These are phyloP conservation scores for Drosophila prolongata DNA, from an alignment of 2,888 invertebrate species.

Conservation along the genomic window DNA sequence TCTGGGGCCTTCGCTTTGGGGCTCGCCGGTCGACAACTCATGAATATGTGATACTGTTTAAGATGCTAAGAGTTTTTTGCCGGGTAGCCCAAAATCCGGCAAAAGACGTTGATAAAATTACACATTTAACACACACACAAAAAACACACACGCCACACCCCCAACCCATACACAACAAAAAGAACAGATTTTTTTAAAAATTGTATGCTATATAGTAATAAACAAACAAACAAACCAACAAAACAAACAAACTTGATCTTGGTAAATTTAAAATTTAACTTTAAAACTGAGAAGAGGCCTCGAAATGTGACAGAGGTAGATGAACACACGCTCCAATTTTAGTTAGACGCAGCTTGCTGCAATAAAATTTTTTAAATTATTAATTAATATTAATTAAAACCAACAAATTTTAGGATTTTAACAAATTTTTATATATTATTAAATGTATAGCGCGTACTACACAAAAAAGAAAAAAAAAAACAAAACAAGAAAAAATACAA, in stretches of 20 bases:
- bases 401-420: slow-evolving; percentile 81
- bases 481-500: slow-evolving; percentile 14
- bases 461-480: slow-evolving; percentile 23
- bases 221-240: slow-evolving; percentile 49
- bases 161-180: slow-evolving; percentile 22
- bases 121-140: slow-evolving; percentile 42
- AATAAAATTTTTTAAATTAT: slow-evolving; percentile 76
- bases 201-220: slow-evolving; percentile 67
- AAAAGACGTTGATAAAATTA: slow-evolving; percentile 64
- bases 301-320: slow-evolving; percentile 16
- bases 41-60: slow-evolving; percentile 83
- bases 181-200: slow-evolving; percentile 71
- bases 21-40: slow-evolving; percentile 78
- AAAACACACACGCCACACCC: slow-evolving; percentile 20
- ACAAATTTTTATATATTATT: slow-evolving; percentile 78
- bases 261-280: slow-evolving; percentile 74
- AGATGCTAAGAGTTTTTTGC: slow-evolving; percentile 81
- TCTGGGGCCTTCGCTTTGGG: slow-evolving; percentile 21
- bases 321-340: slow-evolving; percentile 69
- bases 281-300: slow-evolving; percentile 49
- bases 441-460: slow-evolving; percentile 75
- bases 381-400: slow-evolving; percentile 79
- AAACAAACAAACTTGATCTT: slow-evolving; percentile 71
- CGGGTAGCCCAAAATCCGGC: slow-evolving; percentile 37
- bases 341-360: slow-evolving; percentile 79